A percentile compares a stretch with the other conserved stretches of the same genome.
phyloP scores from a whole-genome alignment of 2,113 vertebrate genomes.

The Octodon degus region DNA sequence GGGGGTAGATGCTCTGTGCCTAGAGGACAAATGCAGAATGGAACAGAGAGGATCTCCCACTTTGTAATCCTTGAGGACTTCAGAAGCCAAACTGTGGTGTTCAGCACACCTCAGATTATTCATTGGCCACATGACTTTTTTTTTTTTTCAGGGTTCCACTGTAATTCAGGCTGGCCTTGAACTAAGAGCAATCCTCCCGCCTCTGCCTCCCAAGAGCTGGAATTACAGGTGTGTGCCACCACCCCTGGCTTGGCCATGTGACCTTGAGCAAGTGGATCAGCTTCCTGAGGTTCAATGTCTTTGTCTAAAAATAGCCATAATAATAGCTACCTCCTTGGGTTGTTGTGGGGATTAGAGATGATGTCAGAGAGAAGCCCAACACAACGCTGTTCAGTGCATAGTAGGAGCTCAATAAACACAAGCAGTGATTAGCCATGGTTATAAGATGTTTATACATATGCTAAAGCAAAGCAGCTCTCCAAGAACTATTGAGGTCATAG shows the following conservation, averaged over 20 bases:
- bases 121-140: background rate
- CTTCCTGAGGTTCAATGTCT: conserved; percentile 47
- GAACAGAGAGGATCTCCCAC: background rate
- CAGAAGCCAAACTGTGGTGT: background rate
- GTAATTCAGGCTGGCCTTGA: background rate
- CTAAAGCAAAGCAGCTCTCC: background rate
- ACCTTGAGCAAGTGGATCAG: conserved; percentile 24
- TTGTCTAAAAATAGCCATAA: conserved; percentile 66
- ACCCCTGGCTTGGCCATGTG: background rate
- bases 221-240: background rate
- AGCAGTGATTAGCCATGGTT: background rate
- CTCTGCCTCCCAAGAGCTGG: background rate
- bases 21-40: background rate
- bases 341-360: conserved; percentile 30
- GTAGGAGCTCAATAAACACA: conserved; percentile 47
- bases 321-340: conserved; percentile 64
- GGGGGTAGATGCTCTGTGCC: background rate
- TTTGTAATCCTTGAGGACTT: too few relatives aligned
- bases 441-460: background rate
- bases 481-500: background rate
- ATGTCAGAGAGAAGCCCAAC: conserved; percentile 57
- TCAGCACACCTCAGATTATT: background rate
- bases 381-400: background rate
- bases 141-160: background rate
- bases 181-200: background rate